Conservation (phyloP, 2,888 invertebrate species). For the Drosophila affinis region DNA sequence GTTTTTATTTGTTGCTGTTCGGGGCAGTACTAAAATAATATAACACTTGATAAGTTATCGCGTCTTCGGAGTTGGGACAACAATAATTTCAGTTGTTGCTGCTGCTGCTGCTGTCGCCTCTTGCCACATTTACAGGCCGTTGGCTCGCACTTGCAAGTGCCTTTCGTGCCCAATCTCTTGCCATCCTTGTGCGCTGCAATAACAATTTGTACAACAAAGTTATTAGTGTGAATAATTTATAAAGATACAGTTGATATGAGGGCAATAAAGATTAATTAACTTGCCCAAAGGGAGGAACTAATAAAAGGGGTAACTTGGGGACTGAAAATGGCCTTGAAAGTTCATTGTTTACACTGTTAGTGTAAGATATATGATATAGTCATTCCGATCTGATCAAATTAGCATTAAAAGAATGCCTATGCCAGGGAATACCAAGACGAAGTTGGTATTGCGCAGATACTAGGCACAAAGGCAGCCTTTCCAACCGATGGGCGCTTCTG, state of each 20-base stretch:
- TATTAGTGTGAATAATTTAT: slow-evolving; percentile 8
- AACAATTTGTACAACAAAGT: slow-evolving; percentile 18
- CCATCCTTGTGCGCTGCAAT: slow-evolving; percentile 54
- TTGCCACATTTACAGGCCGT: slow-evolving; percentile 73
- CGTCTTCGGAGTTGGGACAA: slow-evolving; percentile 59
- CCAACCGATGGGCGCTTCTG: too few species aligned
- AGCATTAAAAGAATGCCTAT: too few species aligned
- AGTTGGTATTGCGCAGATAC: too few species aligned
- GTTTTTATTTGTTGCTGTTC: slow-evolving; percentile 32
- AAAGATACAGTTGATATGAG: not conserved
- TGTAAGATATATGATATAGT: too few species aligned
- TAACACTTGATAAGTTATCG: slow-evolving; percentile 74
- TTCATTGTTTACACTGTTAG: too few species aligned
- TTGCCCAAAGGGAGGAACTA: not conserved
- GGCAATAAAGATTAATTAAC: not conserved
- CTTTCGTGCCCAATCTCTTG: slow-evolving; percentile 54
- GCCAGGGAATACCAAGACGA: too few species aligned
- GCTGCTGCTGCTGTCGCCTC: slow-evolving; percentile 32
- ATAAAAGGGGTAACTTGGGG: not conserved
- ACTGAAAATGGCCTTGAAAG: not conserved
- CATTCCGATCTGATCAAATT: too few species aligned
- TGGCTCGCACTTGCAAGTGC: slow-evolving; percentile 75
- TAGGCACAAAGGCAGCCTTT: too few species aligned
- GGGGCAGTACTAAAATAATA: slow-evolving; percentile 60
- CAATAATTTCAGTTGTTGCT: slow-evolving; percentile 49